A percentile compares a stretch with the other conserved stretches of the same genome.
Conservation (phyloP, 2,888 invertebrate species). For the Latheticus oryzae region DNA sequence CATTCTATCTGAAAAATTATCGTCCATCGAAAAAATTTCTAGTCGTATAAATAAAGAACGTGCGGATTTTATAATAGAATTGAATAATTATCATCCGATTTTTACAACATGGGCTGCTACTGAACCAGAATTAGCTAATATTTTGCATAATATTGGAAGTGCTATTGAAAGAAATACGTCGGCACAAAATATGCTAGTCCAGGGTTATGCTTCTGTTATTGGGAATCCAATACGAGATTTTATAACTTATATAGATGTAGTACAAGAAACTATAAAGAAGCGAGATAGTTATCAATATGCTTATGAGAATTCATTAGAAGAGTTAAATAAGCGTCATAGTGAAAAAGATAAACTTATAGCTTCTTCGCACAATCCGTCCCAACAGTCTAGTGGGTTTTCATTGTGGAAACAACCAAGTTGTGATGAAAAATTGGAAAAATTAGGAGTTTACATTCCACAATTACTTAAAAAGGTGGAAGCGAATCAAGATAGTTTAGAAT, state of each 20-base stretch:
- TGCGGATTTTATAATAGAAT: slow-evolving; percentile 68
- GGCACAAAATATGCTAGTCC: slow-evolving; percentile 67
- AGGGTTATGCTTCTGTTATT: slow-evolving; percentile 62
- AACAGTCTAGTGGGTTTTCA: slow-evolving; percentile 59
- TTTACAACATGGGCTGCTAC: slow-evolving; percentile 72
- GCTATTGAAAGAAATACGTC: slow-evolving; percentile 67
- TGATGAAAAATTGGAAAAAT: slow-evolving; percentile 69
- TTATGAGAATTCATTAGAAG: slow-evolving; percentile 74
- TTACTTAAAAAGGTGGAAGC: slow-evolving; percentile 68
- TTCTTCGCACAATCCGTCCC: slow-evolving; percentile 52
- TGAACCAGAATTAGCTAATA: slow-evolving; percentile 68
- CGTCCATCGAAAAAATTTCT: slow-evolving; percentile 73
- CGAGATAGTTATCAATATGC: slow-evolving; percentile 74
- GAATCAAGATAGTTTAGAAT: slow-evolving; percentile 73
- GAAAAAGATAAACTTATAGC: slow-evolving; percentile 68
- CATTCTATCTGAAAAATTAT: slow-evolving; percentile 72
- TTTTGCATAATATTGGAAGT: slow-evolving; percentile 65
- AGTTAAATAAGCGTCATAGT: slow-evolving; percentile 70
- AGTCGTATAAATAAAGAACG: slow-evolving; percentile 74
- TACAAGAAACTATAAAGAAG: slow-evolving; percentile 73
- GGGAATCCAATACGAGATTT: slow-evolving; percentile 71
- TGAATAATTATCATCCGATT: slow-evolving; percentile 72
- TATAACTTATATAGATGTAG: slow-evolving; percentile 74
- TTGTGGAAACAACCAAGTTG: slow-evolving; percentile 72
- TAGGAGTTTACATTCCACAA: slow-evolving; percentile 67